Base-by-base conservation (phyloP, 1,140 invertebrate species). In the Wasmannia auropunctata region DNA sequence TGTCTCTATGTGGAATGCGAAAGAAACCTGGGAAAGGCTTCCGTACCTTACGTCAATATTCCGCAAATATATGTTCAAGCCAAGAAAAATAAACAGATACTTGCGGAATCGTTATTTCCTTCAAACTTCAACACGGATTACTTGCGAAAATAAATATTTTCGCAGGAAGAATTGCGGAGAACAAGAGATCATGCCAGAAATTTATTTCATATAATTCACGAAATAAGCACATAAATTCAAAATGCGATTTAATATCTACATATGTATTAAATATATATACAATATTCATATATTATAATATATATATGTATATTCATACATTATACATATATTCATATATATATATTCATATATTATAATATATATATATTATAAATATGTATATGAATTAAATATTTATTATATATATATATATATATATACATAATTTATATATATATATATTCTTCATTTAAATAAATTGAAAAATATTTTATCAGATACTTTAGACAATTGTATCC, bases 1-100 rank as follows among this genome's bases (percentile, higher is more conserved):
- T 81, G 79, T 72, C 79, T 72, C 51, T 43, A 46, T 56, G 51
- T 19, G 63, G 67, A 81, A 72, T 81, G 46, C n/a, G 25, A 43
- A 22, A 63, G 58, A 56, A 75, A 75, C 22, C 70, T 28, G 34
- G 5, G 16, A 1, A 56, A 75, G 31, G 16, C 8, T 65, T 49
- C 28, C 11, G 16, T 49, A 37, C 58, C n/a, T 77, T 63, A 77
- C 19, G 14, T 14, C 40, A 31, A 49, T 65, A 40, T 79, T 65
- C 7, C 58, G 40, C 6, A 49, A 46, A 65, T 49, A 14, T 79
- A 79, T 49, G 19, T 77, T 62, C 34, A 8, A 56, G n/a, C n/a
- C 31, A 37, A 10, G n/a, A 58, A 28, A 75, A 56, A 22, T 74
- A 74, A 54, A 22, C 19, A 74, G 11, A 56, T 58, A 56, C 11